These are phyloP conservation scores for Drosophila kambysellisi DNA, from an alignment of 2,888 invertebrate species.

Conservation along the genomic window DNA sequence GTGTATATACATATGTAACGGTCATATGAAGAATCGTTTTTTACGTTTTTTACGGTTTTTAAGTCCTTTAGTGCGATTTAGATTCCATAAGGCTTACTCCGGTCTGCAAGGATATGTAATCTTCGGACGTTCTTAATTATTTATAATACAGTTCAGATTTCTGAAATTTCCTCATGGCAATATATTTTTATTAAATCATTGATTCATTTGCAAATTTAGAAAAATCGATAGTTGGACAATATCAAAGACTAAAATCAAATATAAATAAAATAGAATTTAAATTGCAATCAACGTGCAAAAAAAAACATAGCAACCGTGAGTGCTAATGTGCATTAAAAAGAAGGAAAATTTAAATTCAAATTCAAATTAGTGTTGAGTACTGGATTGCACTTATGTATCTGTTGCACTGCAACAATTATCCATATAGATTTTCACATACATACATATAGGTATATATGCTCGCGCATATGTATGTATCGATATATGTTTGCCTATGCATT, in stretches of 20 bases:
- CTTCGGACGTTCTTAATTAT: background rate
- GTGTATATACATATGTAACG: background rate
- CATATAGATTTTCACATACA: constrained; percentile 8
- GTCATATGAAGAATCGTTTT: background rate
- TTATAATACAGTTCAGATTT: no score
- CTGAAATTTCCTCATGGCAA: background rate
- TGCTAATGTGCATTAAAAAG: constrained; percentile 31
- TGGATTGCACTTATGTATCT: constrained; percentile 16
- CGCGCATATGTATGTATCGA: background rate
- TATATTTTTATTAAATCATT: background rate
- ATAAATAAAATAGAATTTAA: background rate
- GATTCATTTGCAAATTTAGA: background rate
- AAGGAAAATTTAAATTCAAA: background rate
- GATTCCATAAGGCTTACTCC: background rate
- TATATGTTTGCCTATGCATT: constrained; percentile 3
- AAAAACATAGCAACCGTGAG: background rate
- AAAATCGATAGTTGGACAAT: background rate
- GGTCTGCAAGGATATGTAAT: background rate
- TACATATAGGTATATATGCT: background rate
- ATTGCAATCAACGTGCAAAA: constrained; percentile 1
- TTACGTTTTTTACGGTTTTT: no score
- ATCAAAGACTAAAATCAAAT: background rate
- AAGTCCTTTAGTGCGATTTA: background rate
- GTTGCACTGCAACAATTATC: constrained; percentile 47
- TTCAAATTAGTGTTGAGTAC: constrained; percentile 24